Evolutionary conservation across 2,113 vertebrate genomes (phyloP), one percentile per base, ranked within the genome.

Genomic region (Alosa alosa): DNA sequence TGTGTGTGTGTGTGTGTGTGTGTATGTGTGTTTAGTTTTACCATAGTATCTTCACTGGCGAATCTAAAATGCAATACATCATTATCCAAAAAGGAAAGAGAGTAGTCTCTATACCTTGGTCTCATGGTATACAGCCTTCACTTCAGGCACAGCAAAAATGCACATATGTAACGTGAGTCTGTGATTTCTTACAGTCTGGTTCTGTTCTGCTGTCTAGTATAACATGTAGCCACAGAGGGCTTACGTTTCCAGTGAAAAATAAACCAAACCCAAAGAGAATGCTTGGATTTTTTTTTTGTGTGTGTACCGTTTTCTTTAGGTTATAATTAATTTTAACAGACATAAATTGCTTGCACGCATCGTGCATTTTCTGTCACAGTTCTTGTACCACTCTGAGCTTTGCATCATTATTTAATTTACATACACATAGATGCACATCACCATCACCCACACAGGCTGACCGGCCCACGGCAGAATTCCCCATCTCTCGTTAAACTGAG

Each of bases 201-300:
- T 78, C 3, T 78, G 72, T 78, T 78, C 13, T 78, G 72, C 68
- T 75, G 68, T 75, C 68, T 39, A 72, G n/a, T 72, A 13, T 72
- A 36, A 78, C 72, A 17, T 78, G 72, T 17, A 39, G 72, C 72
- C 72, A 78, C 31, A 5, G 72, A 78, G 72, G 72, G 25, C 36
- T 36, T 6, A 78, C 11, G 15, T 78, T 78, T 78, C 72, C 31
- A 78, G 72, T 78, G 72, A 78, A 78, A 15, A 78, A 78, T 78
- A 78, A 78, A 78, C 72, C 72, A 78, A 78, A 78, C 72, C 72
- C 36, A 78, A 78, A 78, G 72, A 78, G 31, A 39, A 39, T 15
- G 68, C 39, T 31, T 75, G 64, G 8, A 36, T 31, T 31, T 2
- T 8, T 72, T 72, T 72, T 31, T 31, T 31, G 31, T 31, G 15